These are phyloP conservation scores for Cryptocephalus moraei DNA, from an alignment of 2,888 invertebrate species.

Conservation along the genomic window DNA sequence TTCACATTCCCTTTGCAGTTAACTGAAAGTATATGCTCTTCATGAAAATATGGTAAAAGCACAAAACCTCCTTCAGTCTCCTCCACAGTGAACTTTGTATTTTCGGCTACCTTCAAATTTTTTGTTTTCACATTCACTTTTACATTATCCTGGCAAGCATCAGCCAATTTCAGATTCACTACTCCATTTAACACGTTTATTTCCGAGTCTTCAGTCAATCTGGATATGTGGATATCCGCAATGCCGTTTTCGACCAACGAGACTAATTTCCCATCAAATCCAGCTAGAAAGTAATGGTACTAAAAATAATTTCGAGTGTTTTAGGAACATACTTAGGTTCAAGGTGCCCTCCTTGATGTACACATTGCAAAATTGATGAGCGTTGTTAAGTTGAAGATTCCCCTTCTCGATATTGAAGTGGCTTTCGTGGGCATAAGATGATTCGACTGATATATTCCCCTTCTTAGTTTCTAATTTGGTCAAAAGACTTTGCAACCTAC, in stretches of 20 bases:
- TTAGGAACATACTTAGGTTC: slow-evolving; percentile 20
- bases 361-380: slow-evolving; percentile 27
- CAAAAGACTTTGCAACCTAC: slow-evolving; percentile 24
- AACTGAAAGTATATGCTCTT: slow-evolving; percentile 12
- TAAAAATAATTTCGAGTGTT: slow-evolving; percentile 4
- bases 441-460: slow-evolving; percentile 26
- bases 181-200: slow-evolving; percentile 25
- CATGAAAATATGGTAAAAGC: slow-evolving; percentile 14
- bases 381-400: slow-evolving; percentile 24
- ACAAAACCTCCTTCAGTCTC: slow-evolving; percentile 7
- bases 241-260: slow-evolving; percentile 25
- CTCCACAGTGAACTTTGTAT: slow-evolving; percentile 12
- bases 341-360: slow-evolving; percentile 24
- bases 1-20: slow-evolving; percentile 22
- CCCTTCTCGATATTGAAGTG: slow-evolving; percentile 25
- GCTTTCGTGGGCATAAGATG: slow-evolving; percentile 28
- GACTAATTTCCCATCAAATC: slow-evolving; percentile 33
- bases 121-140: slow-evolving; percentile 19
- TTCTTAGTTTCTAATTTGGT: slow-evolving; percentile 20
- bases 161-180: slow-evolving; percentile 26
- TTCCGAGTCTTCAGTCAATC: slow-evolving; percentile 27
- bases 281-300: slow-evolving; percentile 23
- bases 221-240: slow-evolving; percentile 30
- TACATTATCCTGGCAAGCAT: slow-evolving; percentile 24
- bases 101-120: slow-evolving; percentile 12